phyloP scores from a whole-genome alignment of 2,797 vertebrate genomes.

The Enteromius unitaeniatus region DNA sequence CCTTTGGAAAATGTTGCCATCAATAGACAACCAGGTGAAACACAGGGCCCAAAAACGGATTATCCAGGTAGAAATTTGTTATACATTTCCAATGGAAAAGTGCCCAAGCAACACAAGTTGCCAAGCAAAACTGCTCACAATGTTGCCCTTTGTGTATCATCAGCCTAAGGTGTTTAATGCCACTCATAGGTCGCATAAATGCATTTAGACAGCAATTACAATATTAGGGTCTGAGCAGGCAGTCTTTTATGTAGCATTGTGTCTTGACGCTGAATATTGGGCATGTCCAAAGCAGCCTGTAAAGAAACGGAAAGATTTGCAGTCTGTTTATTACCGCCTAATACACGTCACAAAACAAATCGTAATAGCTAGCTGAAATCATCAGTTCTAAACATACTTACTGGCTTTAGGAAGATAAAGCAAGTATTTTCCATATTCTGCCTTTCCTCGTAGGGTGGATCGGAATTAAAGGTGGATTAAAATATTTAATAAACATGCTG shows the following conservation, averaged over 20 bases:
- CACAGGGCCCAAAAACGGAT: too few species aligned
- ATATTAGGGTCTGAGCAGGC: neutral
- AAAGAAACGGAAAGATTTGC: neutral
- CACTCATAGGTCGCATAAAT: neutral
- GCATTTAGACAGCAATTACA: neutral
- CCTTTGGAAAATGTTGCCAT: too few species aligned
- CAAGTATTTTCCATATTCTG: neutral
- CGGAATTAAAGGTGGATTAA: neutral
- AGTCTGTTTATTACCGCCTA: neutral
- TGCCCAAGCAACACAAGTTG: too few species aligned
- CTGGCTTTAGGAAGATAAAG: neutral
- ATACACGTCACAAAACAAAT: neutral
- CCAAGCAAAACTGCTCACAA: too few species aligned
- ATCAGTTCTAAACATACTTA: neutral
- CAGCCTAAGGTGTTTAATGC: neutral
- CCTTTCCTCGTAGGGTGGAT: neutral
- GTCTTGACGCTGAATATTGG: neutral
- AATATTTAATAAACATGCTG: neutral
- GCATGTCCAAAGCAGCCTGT: neutral
- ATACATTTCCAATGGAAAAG: too few species aligned
- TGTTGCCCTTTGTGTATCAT: too few species aligned
- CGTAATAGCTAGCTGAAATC: neutral
- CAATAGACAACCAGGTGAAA: too few species aligned
- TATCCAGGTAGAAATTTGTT: too few species aligned
- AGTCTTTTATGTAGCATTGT: neutral